These are phyloP conservation scores for Calliphora vicina DNA, from an alignment of 1,140 invertebrate species.

Conservation along the genomic window DNA sequence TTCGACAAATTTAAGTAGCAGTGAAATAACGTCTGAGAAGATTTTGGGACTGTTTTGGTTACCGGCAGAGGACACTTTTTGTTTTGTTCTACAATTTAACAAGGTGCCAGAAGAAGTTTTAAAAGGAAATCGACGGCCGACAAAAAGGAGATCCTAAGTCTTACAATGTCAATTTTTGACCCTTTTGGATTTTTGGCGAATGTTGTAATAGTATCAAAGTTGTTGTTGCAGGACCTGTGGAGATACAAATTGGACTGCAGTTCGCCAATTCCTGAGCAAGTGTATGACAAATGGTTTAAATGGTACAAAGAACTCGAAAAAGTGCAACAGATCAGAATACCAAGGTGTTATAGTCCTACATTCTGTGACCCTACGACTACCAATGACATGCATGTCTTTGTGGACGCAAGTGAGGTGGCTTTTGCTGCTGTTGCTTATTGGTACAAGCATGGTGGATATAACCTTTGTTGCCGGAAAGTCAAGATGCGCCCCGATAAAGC, in stretches of 20 bases:
- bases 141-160: background rate
- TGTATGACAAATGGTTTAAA: background rate
- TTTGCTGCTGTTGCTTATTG: too few species aligned
- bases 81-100: background rate
- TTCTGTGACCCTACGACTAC: too few species aligned
- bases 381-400: too few species aligned
- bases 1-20: too few species aligned
- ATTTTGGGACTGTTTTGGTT: too few species aligned
- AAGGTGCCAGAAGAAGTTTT: background rate
- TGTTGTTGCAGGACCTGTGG: slow-evolving; percentile 24
- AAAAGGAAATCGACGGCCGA: too few species aligned
- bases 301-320: background rate
- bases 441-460: background rate
- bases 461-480: background rate
- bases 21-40: too few species aligned
- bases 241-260: background rate
- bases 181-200: slow-evolving; percentile 1
- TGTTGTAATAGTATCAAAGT: background rate
- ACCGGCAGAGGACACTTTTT: background rate
- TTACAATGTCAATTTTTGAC: slow-evolving; percentile 4
- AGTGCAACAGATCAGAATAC: background rate
- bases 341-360: background rate
- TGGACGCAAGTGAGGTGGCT: too few species aligned
- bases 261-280: background rate
- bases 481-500: slow-evolving; percentile 5